Evolutionary conservation across 1,140 invertebrate species (phyloP).

Genomic region (Meloidogyne floridensis): DNA sequence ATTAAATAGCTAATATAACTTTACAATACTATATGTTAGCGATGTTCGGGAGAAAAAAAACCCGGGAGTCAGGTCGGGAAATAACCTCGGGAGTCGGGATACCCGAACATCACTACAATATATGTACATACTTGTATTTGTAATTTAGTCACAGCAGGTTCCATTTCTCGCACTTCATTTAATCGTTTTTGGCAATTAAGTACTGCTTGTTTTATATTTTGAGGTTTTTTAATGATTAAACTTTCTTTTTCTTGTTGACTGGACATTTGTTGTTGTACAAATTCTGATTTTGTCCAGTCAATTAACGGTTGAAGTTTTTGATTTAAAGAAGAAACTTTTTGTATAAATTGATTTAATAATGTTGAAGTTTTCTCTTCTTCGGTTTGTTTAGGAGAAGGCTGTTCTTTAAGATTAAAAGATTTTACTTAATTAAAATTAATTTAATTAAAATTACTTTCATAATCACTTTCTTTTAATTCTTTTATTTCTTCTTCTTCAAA

Average conservation of each 20-base stretch:
- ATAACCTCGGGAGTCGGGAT: no score
- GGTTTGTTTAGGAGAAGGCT: background rate
- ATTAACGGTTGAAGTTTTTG: constrained; percentile 46
- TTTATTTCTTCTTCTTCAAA: background rate
- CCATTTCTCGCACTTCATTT: constrained; percentile 55
- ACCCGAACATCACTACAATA: no score
- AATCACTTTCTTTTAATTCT: background rate
- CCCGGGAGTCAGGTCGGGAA: no score
- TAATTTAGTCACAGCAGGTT: constrained; percentile 48
- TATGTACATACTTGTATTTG: constrained; percentile 33
- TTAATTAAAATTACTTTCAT: background rate
- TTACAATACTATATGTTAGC: no score
- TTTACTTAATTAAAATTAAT: background rate
- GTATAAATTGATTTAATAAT: constrained; percentile 29
- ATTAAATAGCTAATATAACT: background rate
- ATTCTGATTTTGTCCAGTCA: constrained; percentile 48
- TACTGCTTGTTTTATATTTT: constrained; percentile 49
- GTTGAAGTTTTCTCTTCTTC: background rate
- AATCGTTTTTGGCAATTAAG: constrained; percentile 55
- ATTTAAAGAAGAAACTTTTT: constrained; percentile 42
- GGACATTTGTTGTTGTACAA: constrained; percentile 25
- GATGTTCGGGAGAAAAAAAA: no score
- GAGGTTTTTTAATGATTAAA: background rate
- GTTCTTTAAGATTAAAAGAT: background rate
- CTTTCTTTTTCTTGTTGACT: constrained; percentile 13